These are phyloP conservation scores for Terebella lapidaria DNA, from an alignment of 2,888 invertebrate genomes.

Conservation along the genomic window DNA sequence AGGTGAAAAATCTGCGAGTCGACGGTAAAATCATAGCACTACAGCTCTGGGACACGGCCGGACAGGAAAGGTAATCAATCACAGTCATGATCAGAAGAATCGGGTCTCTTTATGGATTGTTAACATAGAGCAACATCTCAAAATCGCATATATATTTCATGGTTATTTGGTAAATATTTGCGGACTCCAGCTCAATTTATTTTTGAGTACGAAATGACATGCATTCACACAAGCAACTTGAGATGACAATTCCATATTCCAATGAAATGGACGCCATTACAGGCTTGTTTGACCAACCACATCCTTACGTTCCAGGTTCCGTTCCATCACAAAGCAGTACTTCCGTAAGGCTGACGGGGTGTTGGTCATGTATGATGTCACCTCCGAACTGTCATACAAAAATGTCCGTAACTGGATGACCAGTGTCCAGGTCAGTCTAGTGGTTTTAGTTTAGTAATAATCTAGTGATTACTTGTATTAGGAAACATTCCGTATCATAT, in stretches of 20 bases:
- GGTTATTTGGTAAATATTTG: too few relatives aligned
- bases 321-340: conserved; percentile 60
- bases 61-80: conserved; percentile 74
- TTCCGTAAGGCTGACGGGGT: conserved; percentile 61
- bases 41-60: conserved; percentile 77
- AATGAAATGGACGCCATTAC: too few relatives aligned
- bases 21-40: conserved; percentile 51
- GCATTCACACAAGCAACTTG: too few relatives aligned
- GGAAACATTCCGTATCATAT: too few relatives aligned
- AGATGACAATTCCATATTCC: too few relatives aligned
- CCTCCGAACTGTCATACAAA: conserved; percentile 56
- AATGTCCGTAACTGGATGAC: conserved; percentile 57
- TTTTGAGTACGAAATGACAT: too few relatives aligned
- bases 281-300: too few relatives aligned
- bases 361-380: conserved; percentile 58
- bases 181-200: too few relatives aligned
- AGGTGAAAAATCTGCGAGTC: conserved; percentile 53
- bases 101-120: too few relatives aligned
- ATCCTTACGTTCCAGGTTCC: conserved; percentile 52
- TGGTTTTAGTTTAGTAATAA: neutral
- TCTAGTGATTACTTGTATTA: neutral
- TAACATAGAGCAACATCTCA: too few relatives aligned
- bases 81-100: neutral
- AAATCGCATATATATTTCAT: too few relatives aligned
- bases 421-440: conserved; percentile 44